Conservation (phyloP, 2,113 vertebrate genomes). For the Plecturocebus donacophilus region DNA sequence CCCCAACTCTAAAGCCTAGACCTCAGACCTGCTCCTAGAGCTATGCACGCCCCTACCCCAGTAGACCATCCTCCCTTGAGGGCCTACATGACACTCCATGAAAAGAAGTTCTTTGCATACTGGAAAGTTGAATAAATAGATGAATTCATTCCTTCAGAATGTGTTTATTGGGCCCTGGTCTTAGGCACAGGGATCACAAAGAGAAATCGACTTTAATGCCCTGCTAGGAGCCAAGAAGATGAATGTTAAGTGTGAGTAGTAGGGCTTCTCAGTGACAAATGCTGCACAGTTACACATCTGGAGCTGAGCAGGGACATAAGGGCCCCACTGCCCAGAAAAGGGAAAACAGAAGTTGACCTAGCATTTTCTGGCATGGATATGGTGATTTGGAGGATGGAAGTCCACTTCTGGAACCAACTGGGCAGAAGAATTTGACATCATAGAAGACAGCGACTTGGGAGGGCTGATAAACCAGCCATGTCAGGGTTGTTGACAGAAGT, state of each 20-base stretch:
- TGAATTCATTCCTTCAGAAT: conserved; percentile 37
- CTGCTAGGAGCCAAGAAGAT: background rate
- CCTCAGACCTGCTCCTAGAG: background rate
- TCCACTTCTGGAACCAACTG: background rate
- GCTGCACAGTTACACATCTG: background rate
- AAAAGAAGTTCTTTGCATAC: conserved; percentile 10
- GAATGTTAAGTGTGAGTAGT: background rate
- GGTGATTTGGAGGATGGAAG: background rate
- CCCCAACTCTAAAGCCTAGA: conserved; percentile 20
- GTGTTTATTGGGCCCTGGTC: background rate
- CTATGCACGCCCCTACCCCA: background rate
- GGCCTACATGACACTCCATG: conserved; percentile 46
- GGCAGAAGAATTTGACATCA: background rate
- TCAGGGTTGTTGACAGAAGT: background rate
- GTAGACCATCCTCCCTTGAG: background rate
- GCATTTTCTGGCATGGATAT: background rate
- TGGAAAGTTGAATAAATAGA: conserved; percentile 66
- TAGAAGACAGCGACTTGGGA: background rate
- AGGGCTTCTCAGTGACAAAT: background rate
- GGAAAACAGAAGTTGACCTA: background rate
- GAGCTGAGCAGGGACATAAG: background rate
- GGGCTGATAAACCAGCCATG: background rate
- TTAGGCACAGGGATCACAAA: background rate
- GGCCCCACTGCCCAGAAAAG: background rate
- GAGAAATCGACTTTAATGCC: background rate